phyloP scores from a whole-genome alignment of 2,113 vertebrate species.

The Cryptotis parvus region DNA sequence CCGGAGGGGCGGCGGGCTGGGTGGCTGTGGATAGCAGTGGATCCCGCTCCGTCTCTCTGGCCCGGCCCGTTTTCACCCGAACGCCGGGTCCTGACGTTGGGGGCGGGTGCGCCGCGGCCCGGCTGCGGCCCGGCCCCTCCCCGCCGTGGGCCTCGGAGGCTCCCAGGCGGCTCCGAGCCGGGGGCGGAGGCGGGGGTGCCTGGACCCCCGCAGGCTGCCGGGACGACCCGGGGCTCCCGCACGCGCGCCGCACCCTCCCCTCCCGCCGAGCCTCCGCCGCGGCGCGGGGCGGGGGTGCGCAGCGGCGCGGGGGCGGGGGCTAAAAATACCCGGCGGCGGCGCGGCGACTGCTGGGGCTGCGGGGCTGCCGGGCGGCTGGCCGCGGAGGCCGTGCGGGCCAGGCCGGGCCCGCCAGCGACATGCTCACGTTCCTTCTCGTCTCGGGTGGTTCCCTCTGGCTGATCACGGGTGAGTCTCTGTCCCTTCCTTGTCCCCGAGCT shows the following conservation, averaged over 20 bases:
- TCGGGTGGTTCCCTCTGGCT: conserved; percentile 88
- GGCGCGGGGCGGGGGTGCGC: conserved; percentile 57
- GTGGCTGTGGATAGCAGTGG: background rate
- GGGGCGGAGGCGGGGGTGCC: background rate
- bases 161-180: background rate
- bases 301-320: conserved; percentile 65
- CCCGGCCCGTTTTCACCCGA: conserved; percentile 59
- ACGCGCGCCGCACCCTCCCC: conserved; percentile 58
- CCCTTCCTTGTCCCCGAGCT: background rate
- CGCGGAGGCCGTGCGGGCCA: conserved; percentile 59
- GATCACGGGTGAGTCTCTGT: conserved; percentile 85
- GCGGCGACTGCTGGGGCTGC: conserved; percentile 44
- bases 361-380: conserved; percentile 40
- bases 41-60: background rate
- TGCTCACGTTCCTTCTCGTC: conserved; percentile 88
- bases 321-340: conserved; percentile 77
- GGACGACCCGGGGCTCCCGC: background rate
- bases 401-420: conserved; percentile 79
- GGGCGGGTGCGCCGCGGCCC: background rate
- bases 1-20: background rate
- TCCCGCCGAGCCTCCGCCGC: conserved; percentile 55
- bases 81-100: conserved; percentile 67
- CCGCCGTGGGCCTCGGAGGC: conserved; percentile 27
- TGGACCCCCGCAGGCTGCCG: no score
- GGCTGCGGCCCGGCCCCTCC: conserved; percentile 55